Evolutionary conservation across 1,140 invertebrate species (phyloP).

Genomic region (Microvelia longipes): DNA sequence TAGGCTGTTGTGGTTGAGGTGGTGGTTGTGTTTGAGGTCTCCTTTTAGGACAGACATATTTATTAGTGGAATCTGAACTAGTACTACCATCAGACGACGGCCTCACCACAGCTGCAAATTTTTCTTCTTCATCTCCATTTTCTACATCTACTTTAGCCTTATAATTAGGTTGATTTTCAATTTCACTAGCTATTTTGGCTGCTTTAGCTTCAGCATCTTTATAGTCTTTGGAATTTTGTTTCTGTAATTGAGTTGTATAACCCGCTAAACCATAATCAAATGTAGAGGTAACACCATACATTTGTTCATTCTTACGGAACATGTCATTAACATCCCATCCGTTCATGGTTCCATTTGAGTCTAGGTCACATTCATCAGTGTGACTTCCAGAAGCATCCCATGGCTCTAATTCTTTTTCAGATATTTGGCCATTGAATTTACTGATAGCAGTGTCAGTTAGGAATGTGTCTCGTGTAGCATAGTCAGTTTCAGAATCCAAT

Average conservation of each 20-base stretch:
- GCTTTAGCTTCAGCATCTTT: conserved; percentile 69
- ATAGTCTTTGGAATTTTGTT: conserved; percentile 70
- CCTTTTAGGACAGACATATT: conserved; percentile 39
- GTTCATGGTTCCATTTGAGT: conserved; percentile 40
- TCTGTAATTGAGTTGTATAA: conserved; percentile 74
- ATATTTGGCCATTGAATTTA: conserved; percentile 42
- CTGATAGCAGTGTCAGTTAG: conserved; percentile 67
- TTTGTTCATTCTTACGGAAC: conserved; percentile 81
- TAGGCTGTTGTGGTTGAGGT: background rate
- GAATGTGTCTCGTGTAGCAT: conserved; percentile 64
- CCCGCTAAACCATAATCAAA: conserved; percentile 70
- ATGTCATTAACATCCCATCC: conserved; percentile 91
- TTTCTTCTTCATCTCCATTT: conserved; percentile 81
- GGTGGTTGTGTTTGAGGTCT: background rate
- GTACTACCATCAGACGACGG: conserved; percentile 21
- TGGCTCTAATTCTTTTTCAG: conserved; percentile 71
- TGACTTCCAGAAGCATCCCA: conserved; percentile 61
- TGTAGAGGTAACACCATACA: conserved; percentile 74
- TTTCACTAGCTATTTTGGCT: conserved; percentile 72
- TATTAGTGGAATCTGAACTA: conserved; percentile 24
- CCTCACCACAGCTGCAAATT: conserved; percentile 56
- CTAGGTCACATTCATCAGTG: conserved; percentile 46
- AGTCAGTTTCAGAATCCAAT: conserved; percentile 71
- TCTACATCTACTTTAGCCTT: conserved; percentile 67
- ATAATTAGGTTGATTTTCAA: conserved; percentile 66